Percentiles rank a stretch among this genome's conserved stretches.
phyloP scores from a whole-genome alignment of 1,140 invertebrate species.

The Microplitis demolitor region DNA sequence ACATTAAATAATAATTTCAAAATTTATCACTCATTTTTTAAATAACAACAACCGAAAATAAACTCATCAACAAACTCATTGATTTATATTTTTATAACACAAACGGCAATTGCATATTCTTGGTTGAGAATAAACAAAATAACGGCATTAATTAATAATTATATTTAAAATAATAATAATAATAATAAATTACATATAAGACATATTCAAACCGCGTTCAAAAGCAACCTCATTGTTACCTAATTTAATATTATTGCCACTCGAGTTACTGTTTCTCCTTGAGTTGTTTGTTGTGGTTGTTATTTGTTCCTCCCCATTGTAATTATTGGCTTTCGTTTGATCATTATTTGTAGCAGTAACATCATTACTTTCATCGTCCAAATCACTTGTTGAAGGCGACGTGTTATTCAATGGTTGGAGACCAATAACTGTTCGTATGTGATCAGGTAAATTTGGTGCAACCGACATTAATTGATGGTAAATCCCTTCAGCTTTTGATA shows the following conservation, averaged over 20 bases:
- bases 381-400: slow-evolving; percentile 27
- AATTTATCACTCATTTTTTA: too few species aligned
- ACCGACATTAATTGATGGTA: slow-evolving; percentile 80
- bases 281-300: background rate
- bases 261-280: slow-evolving; percentile 33
- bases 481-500: slow-evolving; percentile 88
- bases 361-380: slow-evolving; percentile 33
- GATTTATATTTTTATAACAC: too few species aligned
- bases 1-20: too few species aligned
- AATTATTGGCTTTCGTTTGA: background rate
- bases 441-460: slow-evolving; percentile 68
- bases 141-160: too few species aligned
- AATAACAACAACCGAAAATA: too few species aligned
- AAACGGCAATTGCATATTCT: too few species aligned
- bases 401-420: slow-evolving; percentile 57
- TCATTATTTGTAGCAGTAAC: background rate
- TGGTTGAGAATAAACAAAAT: too few species aligned
- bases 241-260: slow-evolving; percentile 33
- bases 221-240: slow-evolving; percentile 51
- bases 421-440: slow-evolving; percentile 72
- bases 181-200: slow-evolving; percentile 49
- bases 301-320: too few species aligned
- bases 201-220: slow-evolving; percentile 47
- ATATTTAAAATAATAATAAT: too few species aligned
- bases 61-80: too few species aligned